Conservation (phyloP, 53 echinoderm and acorn worm species). For the Astropecten irregularis region DNA sequence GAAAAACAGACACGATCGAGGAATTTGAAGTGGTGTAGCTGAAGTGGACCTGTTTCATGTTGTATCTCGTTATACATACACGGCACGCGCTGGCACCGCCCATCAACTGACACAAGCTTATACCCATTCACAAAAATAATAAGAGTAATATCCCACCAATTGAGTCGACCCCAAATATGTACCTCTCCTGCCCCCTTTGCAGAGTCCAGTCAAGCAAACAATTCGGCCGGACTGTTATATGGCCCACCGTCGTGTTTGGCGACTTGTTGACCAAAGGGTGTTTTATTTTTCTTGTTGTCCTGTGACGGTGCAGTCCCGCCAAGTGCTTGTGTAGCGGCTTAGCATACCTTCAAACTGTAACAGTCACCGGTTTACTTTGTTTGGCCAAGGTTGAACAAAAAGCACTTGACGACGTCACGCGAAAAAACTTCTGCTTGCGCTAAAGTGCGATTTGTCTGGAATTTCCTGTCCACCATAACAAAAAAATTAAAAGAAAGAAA, state of each 20-base stretch:
- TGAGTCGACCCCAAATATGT: constrained; percentile 15
- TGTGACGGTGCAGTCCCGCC: background rate
- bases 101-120: background rate
- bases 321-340: constrained; percentile 29
- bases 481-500: no score
- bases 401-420: background rate
- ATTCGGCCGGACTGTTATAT: constrained; percentile 14
- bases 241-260: no score
- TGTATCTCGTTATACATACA: background rate
- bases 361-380: background rate
- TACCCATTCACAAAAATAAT: background rate
- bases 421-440: no score
- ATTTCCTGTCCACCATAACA: no score
- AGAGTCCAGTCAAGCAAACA: constrained; percentile 39
- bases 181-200: background rate
- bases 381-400: background rate
- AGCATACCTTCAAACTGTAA: constrained; percentile 2
- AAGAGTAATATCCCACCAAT: background rate
- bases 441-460: no score
- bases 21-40: background rate
- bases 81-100: constrained; percentile 12
- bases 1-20: no score
- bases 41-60: background rate
- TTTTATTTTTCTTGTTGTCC: background rate
- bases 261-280: constrained; percentile 36